These are phyloP conservation scores for Acanthaster planci DNA, from an alignment of 35 echinoderm and acorn worm species.

Conservation along the genomic window DNA sequence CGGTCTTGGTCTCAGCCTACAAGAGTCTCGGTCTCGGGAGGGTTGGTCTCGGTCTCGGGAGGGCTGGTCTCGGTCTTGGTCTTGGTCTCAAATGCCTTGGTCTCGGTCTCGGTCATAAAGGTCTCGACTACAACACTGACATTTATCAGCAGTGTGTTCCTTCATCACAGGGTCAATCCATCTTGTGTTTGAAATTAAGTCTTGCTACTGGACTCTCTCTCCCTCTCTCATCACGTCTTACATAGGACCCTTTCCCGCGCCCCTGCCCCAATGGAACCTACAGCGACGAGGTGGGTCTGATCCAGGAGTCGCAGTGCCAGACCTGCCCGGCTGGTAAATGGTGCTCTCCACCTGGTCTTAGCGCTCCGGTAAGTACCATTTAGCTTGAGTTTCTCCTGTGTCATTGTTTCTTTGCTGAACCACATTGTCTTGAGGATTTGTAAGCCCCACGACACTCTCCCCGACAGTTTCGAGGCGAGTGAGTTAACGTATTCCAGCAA, in stretches of 20 bases:
- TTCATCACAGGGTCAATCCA: not conserved
- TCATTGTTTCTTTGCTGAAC: not conserved
- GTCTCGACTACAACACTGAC: too few relatives aligned
- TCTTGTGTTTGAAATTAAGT: not conserved
- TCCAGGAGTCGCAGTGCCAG: slow-evolving; percentile 82
- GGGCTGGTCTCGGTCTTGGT: too few relatives aligned
- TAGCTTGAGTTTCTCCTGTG: not conserved
- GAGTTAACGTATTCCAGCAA: too few relatives aligned
- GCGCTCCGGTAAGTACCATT: slow-evolving; percentile 67
- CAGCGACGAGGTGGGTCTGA: slow-evolving; percentile 77
- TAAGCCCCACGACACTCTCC: too few relatives aligned
- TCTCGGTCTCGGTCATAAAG: too few relatives aligned
- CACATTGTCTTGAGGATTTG: too few relatives aligned
- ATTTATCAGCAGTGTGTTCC: too few relatives aligned
- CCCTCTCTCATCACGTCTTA: not conserved
- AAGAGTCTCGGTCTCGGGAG: too few relatives aligned
- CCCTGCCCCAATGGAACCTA: slow-evolving; percentile 91
- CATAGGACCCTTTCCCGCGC: slow-evolving; percentile 85
- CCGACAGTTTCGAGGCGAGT: too few relatives aligned
- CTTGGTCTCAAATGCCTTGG: too few relatives aligned
- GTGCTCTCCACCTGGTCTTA: slow-evolving; percentile 77
- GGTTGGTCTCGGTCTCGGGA: too few relatives aligned
- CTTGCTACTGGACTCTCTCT: not conserved
- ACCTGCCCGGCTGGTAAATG: slow-evolving; percentile 79
- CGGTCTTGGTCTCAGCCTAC: too few relatives aligned